Evolutionary conservation across 2,797 vertebrate species (phyloP).

Genomic region (Brachyalestes nurse): DNA sequence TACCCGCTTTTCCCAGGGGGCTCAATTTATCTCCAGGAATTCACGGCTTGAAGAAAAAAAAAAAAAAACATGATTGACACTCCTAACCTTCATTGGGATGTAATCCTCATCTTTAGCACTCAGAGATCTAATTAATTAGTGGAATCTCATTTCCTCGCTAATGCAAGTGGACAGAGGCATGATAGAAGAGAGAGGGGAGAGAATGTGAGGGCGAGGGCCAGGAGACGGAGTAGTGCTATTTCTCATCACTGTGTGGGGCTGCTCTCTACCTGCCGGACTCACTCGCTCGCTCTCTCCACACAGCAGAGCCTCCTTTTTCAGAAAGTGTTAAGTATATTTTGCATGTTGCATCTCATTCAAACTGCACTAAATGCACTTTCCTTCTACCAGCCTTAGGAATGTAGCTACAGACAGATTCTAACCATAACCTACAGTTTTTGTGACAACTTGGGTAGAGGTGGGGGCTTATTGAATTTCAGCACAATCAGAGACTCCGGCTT

Average conservation of each 20-base stretch:
- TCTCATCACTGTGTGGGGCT: conserved; percentile 49
- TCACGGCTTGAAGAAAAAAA: conserved; percentile 49
- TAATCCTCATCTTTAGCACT: conserved; percentile 84
- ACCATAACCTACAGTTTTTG: no score
- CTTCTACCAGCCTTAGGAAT: no score
- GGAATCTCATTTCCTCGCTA: conserved; percentile 84
- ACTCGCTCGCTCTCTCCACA: conserved; percentile 24
- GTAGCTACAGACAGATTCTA: neutral
- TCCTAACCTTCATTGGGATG: conserved; percentile 79
- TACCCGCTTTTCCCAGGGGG: conserved; percentile 68
- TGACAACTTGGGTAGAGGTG: no score
- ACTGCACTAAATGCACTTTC: no score
- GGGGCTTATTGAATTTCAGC: no score
- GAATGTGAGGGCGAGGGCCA: conserved; percentile 41
- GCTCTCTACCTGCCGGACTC: conserved; percentile 41
- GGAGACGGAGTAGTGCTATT: conserved; percentile 37
- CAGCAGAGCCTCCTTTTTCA: conserved; percentile 12
- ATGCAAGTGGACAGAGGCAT: conserved; percentile 80
- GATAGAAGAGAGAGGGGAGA: conserved; percentile 66
- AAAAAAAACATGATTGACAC: conserved; percentile 74
- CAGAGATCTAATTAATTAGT: conserved; percentile 84
- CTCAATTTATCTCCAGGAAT: conserved; percentile 78
- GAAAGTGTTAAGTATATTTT: neutral
- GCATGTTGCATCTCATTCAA: no score
- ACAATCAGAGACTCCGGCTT: no score